Evolutionary conservation across 2,113 vertebrate species (phyloP).

Genomic region (Leptocoma aspasia): DNA sequence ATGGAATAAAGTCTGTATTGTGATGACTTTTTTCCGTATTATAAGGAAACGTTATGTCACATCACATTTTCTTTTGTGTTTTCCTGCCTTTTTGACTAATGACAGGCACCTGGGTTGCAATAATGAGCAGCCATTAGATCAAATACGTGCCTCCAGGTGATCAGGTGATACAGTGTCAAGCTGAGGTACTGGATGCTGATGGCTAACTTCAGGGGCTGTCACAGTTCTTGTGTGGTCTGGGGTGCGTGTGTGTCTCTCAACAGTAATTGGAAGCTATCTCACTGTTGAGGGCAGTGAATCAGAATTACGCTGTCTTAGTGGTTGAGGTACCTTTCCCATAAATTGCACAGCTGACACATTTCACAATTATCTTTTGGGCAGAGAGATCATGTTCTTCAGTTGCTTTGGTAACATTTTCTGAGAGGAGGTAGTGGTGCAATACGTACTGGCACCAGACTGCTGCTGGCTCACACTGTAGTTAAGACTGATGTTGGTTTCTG

Average conservation of each 20-base stretch:
- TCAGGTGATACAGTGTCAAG: neutral
- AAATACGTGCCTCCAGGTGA: neutral
- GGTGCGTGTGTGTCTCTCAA: neutral
- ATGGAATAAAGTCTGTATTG: neutral
- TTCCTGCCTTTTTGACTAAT: neutral
- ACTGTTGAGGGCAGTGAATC: neutral
- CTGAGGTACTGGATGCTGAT: neutral
- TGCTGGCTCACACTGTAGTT: neutral
- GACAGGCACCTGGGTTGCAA: neutral
- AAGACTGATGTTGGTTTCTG: neutral
- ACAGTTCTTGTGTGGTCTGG: neutral
- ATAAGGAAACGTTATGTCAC: neutral
- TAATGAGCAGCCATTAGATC: neutral
- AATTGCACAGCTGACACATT: neutral
- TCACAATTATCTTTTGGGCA: neutral
- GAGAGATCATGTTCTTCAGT: neutral
- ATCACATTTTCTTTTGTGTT: neutral
- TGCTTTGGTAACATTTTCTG: neutral
- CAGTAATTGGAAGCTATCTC: neutral
- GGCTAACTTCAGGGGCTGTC: fast-evolving
- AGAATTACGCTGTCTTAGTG: neutral
- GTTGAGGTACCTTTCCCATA: neutral
- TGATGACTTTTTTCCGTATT: neutral
- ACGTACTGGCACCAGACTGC: neutral
- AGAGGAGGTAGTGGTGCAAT: neutral